Evolutionary conservation across 2,888 invertebrate species (phyloP).

Genomic region (Nesidiocoris tenuis): DNA sequence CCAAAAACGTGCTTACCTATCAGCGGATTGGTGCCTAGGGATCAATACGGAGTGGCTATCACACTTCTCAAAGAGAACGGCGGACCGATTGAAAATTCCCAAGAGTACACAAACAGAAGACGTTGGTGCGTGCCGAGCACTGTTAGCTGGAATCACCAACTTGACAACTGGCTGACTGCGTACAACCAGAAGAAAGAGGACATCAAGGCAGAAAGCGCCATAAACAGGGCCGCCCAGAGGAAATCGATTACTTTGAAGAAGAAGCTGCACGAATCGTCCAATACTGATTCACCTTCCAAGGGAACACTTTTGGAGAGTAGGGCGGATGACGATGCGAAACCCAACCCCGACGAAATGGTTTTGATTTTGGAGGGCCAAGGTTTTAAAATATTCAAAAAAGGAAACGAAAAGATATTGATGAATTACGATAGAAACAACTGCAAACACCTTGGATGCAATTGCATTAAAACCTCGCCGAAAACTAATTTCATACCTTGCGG

Average conservation of each 20-base stretch:
- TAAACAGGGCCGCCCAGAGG: not conserved
- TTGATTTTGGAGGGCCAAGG: slow-evolving; percentile 18
- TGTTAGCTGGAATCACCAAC: slow-evolving; percentile 10
- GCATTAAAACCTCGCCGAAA: not conserved
- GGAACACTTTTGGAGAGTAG: not conserved
- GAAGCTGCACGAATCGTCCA: not conserved
- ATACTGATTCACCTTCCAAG: not conserved
- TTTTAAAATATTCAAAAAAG: slow-evolving; percentile 7
- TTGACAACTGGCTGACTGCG: slow-evolving; percentile 2
- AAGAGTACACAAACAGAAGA: not conserved
- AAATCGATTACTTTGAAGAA: not conserved
- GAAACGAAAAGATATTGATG: slow-evolving; percentile 17
- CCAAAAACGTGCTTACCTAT: not conserved
- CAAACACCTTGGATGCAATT: slow-evolving; percentile 9
- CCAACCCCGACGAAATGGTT: not conserved
- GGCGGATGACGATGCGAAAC: not conserved
- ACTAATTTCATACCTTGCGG: slow-evolving; percentile 1
- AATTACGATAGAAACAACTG: slow-evolving; percentile 26
- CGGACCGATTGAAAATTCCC: slow-evolving; percentile 11
- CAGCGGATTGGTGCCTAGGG: slow-evolving; percentile 24
- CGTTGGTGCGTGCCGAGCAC: slow-evolving; percentile 16
- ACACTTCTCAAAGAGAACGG: slow-evolving; percentile 6
- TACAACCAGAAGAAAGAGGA: not conserved
- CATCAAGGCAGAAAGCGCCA: not conserved
- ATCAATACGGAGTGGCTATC: slow-evolving; percentile 5